Conservation (phyloP, 2,888 invertebrate genomes). For the Archips crataeganus region DNA sequence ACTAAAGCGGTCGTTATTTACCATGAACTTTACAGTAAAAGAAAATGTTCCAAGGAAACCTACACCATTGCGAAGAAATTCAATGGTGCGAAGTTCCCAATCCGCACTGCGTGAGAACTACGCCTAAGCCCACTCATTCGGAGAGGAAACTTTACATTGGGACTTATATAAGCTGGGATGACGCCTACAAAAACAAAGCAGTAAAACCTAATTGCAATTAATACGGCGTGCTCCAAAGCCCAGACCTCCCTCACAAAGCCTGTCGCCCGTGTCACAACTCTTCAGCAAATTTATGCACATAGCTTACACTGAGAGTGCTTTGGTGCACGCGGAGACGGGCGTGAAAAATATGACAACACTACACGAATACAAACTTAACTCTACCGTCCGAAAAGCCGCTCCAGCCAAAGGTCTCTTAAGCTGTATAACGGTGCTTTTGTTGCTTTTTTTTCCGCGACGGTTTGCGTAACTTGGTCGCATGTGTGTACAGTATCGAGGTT, state of each 20-base stretch:
- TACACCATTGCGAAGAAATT: too few relatives aligned
- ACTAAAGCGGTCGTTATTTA: too few relatives aligned
- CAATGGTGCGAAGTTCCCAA: too few relatives aligned
- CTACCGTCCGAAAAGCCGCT: conserved; percentile 16
- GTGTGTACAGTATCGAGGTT: conserved; percentile 18
- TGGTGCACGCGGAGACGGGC: conserved; percentile 58
- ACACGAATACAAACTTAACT: conserved; percentile 31
- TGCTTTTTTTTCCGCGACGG: conserved; percentile 17
- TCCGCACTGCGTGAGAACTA: too few relatives aligned
- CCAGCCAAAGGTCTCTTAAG: background rate
- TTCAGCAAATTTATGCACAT: conserved; percentile 79
- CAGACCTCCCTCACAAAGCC: conserved; percentile 47
- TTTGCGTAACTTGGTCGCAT: conserved; percentile 17
- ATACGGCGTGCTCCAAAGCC: conserved; percentile 40
- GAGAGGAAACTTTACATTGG: too few relatives aligned
- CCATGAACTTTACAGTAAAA: too few relatives aligned
- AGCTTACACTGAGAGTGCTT: conserved; percentile 71
- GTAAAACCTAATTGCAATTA: conserved; percentile 42
- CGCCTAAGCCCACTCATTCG: too few relatives aligned
- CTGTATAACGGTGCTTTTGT: conserved; percentile 1
- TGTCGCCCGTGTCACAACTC: conserved; percentile 64
- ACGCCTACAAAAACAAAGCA: conserved; percentile 19
- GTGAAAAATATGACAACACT: conserved; percentile 57
- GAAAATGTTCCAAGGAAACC: too few relatives aligned
- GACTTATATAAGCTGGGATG: too few relatives aligned